These are phyloP conservation scores for Microctonus hyperodae DNA, from an alignment of 2,888 invertebrate genomes.

Conservation along the genomic window DNA sequence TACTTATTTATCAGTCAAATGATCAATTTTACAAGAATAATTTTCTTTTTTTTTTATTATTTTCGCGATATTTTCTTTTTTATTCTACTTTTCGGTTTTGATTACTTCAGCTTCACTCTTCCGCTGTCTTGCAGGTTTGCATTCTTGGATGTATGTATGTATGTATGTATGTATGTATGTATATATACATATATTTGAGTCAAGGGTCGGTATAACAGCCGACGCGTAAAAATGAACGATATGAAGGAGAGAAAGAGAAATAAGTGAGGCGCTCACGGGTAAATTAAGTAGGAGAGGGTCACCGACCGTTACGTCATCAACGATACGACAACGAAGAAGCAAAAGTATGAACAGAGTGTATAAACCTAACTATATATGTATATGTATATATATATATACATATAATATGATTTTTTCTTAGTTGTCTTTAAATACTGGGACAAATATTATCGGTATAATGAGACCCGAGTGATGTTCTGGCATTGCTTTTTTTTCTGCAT, in stretches of 20 bases:
- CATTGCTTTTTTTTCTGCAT: neutral
- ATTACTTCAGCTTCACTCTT: neutral
- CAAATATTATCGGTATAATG: slow-evolving; percentile 12
- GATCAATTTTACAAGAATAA: neutral
- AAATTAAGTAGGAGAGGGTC: slow-evolving; percentile 54
- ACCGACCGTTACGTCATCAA: slow-evolving; percentile 62
- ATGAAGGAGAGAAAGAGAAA: slow-evolving; percentile 35
- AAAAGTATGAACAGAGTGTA: slow-evolving; percentile 35
- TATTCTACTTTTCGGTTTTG: neutral
- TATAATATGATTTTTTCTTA: neutral
- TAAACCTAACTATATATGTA: slow-evolving; percentile 40
- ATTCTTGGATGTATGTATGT: neutral
- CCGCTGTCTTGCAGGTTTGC: neutral
- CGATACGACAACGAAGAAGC: slow-evolving; percentile 44
- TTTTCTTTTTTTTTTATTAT: neutral
- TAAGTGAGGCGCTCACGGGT: slow-evolving; percentile 39
- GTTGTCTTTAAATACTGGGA: slow-evolving; percentile 9
- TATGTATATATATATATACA: neutral
- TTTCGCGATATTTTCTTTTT: neutral
- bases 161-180: slow-evolving; percentile 2
- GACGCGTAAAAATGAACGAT: slow-evolving; percentile 5
- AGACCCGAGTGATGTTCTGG: neutral
- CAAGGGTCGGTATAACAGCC: slow-evolving; percentile 28
- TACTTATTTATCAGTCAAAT: neutral
- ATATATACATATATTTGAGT: slow-evolving; percentile 18